A percentile compares a stretch with the other conserved stretches of the same genome.
phyloP scores from a whole-genome alignment of 2,113 vertebrate genomes.

The Vombatus ursinus region DNA sequence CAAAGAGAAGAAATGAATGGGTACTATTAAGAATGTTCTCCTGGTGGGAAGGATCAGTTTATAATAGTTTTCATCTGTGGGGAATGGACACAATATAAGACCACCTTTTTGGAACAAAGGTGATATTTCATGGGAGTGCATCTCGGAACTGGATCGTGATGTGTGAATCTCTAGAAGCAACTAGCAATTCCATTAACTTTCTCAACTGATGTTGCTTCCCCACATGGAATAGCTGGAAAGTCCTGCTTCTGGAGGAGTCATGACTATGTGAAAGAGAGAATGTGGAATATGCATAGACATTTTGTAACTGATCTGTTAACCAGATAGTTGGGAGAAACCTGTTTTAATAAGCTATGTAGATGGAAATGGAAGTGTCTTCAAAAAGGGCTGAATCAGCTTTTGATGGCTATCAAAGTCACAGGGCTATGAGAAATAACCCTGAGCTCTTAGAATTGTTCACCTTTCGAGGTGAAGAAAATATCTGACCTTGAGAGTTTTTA shows the following conservation, averaged over 20 bases:
- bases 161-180: neutral
- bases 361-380: no score
- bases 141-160: neutral
- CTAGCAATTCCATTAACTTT: no score
- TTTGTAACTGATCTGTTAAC: neutral
- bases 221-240: neutral
- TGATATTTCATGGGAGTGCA: neutral
- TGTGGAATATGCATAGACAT: no score
- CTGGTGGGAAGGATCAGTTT: neutral
- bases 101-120: neutral
- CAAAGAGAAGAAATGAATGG: neutral
- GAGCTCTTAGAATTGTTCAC: fast-evolving
- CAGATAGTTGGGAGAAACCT: no score
- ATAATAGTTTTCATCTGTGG: neutral
- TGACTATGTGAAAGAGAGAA: no score
- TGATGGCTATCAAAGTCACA: fast-evolving
- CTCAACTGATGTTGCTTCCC: neutral
- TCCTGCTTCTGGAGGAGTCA: neutral
- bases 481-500: no score
- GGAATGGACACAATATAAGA: neutral
- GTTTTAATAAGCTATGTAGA: no score
- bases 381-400: neutral
- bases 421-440: fast-evolving
- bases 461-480: no score
- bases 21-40: neutral